Percentiles rank a stretch among this genome's conserved stretches.
Evolutionary conservation across 2,113 vertebrate genomes (phyloP).

Genomic region (Choloepus hoffmanni): DNA sequence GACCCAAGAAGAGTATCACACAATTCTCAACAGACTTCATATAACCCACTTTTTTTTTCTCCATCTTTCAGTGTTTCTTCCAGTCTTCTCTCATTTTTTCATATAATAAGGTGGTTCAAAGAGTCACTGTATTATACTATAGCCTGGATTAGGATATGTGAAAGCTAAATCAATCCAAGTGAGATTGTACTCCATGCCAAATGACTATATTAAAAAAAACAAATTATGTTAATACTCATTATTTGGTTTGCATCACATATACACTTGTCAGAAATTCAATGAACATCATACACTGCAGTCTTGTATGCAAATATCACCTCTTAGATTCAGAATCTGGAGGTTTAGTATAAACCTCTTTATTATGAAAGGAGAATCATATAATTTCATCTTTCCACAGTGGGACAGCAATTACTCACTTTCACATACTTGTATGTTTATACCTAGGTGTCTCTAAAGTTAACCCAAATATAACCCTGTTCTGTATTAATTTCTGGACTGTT

Average conservation of each 20-base stretch:
- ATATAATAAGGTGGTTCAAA: neutral
- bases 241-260: neutral
- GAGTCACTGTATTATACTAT: neutral
- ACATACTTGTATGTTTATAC: neutral
- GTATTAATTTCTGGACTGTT: slow-evolving; percentile 60
- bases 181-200: neutral
- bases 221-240: neutral
- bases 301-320: neutral
- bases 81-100: neutral
- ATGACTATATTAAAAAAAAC: neutral
- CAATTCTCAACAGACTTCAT: neutral
- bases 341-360: neutral
- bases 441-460: slow-evolving; percentile 45
- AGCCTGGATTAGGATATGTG: neutral
- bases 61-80: neutral
- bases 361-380: neutral
- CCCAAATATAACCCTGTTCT: slow-evolving; percentile 36
- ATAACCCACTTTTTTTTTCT: neutral
- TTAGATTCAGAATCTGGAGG: neutral
- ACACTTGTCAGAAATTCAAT: neutral
- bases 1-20: neutral
- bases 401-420: neutral
- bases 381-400: neutral
- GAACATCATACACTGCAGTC: neutral
- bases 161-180: neutral